Evolutionary conservation across 2,797 vertebrate species (phyloP), one percentile per base, ranked within the genome.

Genomic region (Phrynocephalus forsythii): DNA sequence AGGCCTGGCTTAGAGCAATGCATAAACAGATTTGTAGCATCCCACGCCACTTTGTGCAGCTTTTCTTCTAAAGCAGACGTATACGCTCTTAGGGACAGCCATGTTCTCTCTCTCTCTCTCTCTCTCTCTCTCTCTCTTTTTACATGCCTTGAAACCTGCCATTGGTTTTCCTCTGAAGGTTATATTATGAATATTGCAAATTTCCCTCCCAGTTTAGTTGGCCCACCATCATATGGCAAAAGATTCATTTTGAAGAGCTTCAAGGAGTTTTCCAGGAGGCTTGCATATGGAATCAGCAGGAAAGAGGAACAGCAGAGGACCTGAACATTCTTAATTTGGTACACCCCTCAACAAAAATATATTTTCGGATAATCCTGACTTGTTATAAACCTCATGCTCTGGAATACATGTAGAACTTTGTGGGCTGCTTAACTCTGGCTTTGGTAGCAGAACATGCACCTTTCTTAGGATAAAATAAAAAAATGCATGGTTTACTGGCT

Each of bases 1-100:
- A 87, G 52, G 82, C 60, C 73, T 78, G 75, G 81, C 86, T 83
- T 78, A 71, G 66, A 83, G 48, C 52, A 60, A 60, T 60, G 67
- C 67, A 44, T 44, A 87, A 78, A 83, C 63, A 87, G 66, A 83
- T 83, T 60, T 63, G 18, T 63, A 67, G 28, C 60, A 63, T 83
- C 67, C 44, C 33, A 60, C 28, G 28, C 73, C 63, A 78, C 50
- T 56, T 78, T 33, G 20, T 68, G 11, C 3, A 22, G 6, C 71
- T 69, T 1, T 60, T 83, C 73, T 87, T 11, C 75, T 83, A 50
- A 69, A 69, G 26, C 30, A 83, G 68, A 71, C 44, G 78, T 30
- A 22, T 79, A 67, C 52, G 22, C 26, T 72, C 18, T 44, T 44
- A 26, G 20, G 24, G 52, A 56, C 24, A 83, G 68, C 13, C 4